These are phyloP conservation scores for Lerema accius DNA, from an alignment of 1,140 invertebrate genomes.

Conservation along the genomic window DNA sequence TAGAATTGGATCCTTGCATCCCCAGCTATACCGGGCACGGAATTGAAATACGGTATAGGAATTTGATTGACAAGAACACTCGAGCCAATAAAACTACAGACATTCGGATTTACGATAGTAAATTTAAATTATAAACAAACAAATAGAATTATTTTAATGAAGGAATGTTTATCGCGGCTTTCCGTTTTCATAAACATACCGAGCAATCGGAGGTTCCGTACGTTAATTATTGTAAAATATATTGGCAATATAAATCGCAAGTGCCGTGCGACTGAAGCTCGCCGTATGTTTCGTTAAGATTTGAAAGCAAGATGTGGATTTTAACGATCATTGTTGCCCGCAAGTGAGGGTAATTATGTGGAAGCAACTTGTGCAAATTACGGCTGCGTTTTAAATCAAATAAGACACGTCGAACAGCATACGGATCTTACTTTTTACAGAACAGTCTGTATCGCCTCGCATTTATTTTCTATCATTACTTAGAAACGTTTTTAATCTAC, in stretches of 20 bases:
- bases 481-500: neutral
- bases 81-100: too few relatives aligned
- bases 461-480: too few relatives aligned
- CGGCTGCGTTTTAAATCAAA: conserved; percentile 34
- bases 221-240: conserved; percentile 26
- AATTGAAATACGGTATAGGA: conserved; percentile 1
- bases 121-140: too few relatives aligned
- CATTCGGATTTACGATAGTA: too few relatives aligned
- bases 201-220: conserved; percentile 1
- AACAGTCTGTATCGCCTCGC: too few relatives aligned
- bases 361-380: conserved; percentile 36
- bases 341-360: conserved; percentile 40
- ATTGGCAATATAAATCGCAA: conserved; percentile 32
- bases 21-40: neutral
- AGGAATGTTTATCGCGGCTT: conserved; percentile 19
- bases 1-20: conserved; percentile 21
- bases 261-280: conserved; percentile 22
- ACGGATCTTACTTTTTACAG: conserved; percentile 7
- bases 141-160: conserved; percentile 13
- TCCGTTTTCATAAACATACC: conserved; percentile 24
- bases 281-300: conserved; percentile 36
- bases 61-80: conserved; percentile 3
- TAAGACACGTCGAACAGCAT: conserved; percentile 2
- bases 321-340: conserved; percentile 39
- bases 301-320: conserved; percentile 38